Base-by-base conservation (phyloP, 2,888 invertebrate genomes). In the Caenorhabditis sp. region DNA sequence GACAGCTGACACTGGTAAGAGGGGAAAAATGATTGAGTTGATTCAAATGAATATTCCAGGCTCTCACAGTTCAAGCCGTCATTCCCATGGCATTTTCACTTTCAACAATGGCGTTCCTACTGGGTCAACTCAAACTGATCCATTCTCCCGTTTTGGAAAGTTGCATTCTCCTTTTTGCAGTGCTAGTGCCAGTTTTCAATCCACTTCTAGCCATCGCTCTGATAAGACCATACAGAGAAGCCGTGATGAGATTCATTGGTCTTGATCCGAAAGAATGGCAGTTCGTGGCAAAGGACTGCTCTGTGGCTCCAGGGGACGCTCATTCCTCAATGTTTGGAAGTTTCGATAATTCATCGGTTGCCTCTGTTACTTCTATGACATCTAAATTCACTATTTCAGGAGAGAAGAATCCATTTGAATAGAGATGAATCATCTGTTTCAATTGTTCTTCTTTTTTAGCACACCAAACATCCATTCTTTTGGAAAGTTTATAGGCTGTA, bases 191-290 rank as follows among this genome's bases (percentile, higher is more conserved):
- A 0, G 68, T 69, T 35, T 2, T 61, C 61, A 76, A 76, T 19
- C 76, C 76, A 26, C 12, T 76, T 14, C 12, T 76, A 1, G 19
- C 54, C 1, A n/a, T 68, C 26, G 61, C 61, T 24, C 35, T 76
- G 0, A 68, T 76, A 41, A 68, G 49, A 61, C 76, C 76, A 8
- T 76, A 76, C 35, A 58, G 76, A n/a, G 76, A 76, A 61, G 7
- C 61, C 0, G 51, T 76, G 2, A 68, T 76, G 61, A 59, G 68
- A 31, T 19, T 2, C 8, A 10, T 77, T 2, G 77, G 77, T 6
- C 22, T 77, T 6, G 77, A 77, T 41, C 76, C 77, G 6, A 77
- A 77, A 44, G 69, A 70, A 16, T 77, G 69, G 77, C 51, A 41
- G 24, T 68, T 68, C 24, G 51, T 76, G 26, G 41, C 76, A 7